Evolutionary conservation across 2,888 invertebrate species (phyloP).

Genomic region (Amiota mariae): DNA sequence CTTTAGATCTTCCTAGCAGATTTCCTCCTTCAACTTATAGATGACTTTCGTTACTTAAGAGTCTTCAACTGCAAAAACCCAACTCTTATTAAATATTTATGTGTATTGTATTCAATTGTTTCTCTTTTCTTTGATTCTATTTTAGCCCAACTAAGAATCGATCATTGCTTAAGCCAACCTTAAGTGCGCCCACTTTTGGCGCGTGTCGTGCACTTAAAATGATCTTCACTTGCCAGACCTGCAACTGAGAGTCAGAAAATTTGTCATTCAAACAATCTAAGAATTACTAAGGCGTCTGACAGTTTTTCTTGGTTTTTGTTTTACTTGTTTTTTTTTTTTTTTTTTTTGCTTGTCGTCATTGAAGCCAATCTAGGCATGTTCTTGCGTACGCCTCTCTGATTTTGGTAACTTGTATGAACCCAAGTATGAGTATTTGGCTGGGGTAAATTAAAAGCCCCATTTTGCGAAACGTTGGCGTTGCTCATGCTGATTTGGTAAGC

Average conservation of each 20-base stretch:
- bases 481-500: constrained; percentile 8
- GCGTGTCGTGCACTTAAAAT: constrained; percentile 12
- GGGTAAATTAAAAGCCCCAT: constrained; percentile 28
- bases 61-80: no score
- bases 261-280: not conserved
- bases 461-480: constrained; percentile 24
- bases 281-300: constrained; percentile 16
- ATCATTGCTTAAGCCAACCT: not conserved
- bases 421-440: constrained; percentile 6
- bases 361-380: constrained; percentile 16
- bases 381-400: constrained; percentile 18
- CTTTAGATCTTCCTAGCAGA: no score
- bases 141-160: no score
- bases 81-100: no score
- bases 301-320: not conserved
- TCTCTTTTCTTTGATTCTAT: no score
- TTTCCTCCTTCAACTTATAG: no score
- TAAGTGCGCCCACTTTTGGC: constrained; percentile 10
- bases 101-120: no score
- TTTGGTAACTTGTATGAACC: constrained; percentile 18
- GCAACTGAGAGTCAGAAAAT: not conserved
- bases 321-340: not conserved
- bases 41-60: no score
- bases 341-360: not conserved
- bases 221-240: constrained; percentile 9